Evolutionary conservation across 2,113 vertebrate species (phyloP), one percentile per base, ranked within the genome.

Genomic region (Lycocorax pyrrhopterus): DNA sequence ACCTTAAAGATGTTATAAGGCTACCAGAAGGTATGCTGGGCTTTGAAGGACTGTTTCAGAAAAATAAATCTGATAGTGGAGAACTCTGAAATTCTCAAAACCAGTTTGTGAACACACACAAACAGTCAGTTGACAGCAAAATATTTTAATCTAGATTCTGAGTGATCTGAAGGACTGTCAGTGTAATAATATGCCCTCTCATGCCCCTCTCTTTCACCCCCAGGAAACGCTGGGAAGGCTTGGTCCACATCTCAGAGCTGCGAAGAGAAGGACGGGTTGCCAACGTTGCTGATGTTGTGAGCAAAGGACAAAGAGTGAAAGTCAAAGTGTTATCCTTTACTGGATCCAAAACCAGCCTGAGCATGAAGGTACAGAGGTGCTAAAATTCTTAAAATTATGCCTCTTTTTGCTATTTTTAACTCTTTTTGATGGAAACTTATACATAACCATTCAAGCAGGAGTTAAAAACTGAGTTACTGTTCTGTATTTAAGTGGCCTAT

Each of bases 291-390:
- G 99, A 99, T 53, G 99, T 99, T 13, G 99, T 99, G 92, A 99
- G 98, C 97, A 99, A 99, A 98, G 99, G 99, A 56, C 99, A 99
- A 89, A 98, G 99, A 94, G 99, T 99, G 32, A 99, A 99, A 91
- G 97, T 99, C 91, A 99, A 99, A 96, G 99, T 99, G 33, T 97
- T 99, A 7, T 99, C 99, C 8, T 99, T 99, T 94, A 99, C 99
- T 15, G 99, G 99, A 74, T 99, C 99, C 44, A 99, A 99, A 97
- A 99, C 99, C 92, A 99, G 99, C 93, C 97, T 99, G 76, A 99
- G 99, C 95, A 99, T 99, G 99, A 99, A 99, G 99, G 99, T 99
- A 96, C 20, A 73, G 69, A 82, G 41, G 6, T 71, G 25, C 18
- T 47, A 43, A 21, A 5, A 6, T n/a, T 62, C 39, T 74, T 53